Conservation (phyloP, 2,888 invertebrate genomes). For the Aromia moschata region DNA sequence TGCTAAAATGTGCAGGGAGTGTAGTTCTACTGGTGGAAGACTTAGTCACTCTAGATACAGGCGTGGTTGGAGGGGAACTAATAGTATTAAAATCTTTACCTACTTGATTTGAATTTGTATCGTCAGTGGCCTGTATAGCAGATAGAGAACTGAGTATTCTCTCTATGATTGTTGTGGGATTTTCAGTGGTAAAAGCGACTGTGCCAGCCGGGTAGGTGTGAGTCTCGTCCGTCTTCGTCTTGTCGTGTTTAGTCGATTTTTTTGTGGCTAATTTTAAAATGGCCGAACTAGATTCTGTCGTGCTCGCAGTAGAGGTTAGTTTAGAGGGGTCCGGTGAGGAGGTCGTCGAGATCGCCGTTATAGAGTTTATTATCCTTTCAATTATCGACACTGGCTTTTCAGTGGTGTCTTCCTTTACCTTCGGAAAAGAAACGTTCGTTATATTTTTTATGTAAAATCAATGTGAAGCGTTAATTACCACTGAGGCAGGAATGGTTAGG, state of each 20-base stretch:
- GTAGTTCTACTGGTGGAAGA: constrained; percentile 46
- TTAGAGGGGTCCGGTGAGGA: constrained; percentile 38
- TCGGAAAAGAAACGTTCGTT: constrained; percentile 37
- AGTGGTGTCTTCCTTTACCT: constrained; percentile 52
- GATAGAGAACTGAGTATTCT: constrained; percentile 60
- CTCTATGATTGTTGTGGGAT: constrained; percentile 62
- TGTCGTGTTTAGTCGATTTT: constrained; percentile 50
- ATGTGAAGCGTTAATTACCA: constrained; percentile 45
- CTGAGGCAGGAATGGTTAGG: constrained; percentile 41
- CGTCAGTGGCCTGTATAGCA: constrained; percentile 58
- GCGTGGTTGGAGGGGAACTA: constrained; percentile 52
- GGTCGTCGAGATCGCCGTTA: constrained; percentile 59
- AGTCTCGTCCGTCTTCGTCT: constrained; percentile 41
- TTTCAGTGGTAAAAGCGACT: constrained; percentile 56
- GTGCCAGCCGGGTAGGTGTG: constrained; percentile 25
- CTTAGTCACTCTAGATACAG: constrained; percentile 53
- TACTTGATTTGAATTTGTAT: constrained; percentile 55
- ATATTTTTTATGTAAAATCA: constrained; percentile 16
- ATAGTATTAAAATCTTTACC: constrained; percentile 58
- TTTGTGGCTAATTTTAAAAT: constrained; percentile 60
- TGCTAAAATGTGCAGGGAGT: constrained; percentile 51
- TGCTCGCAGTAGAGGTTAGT: constrained; percentile 38
- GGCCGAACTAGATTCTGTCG: constrained; percentile 54
- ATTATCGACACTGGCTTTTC: constrained; percentile 59
- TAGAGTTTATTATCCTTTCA: constrained; percentile 61